Base-by-base conservation (phyloP, 1,140 invertebrate species). In the Solenopsis invicta region DNA sequence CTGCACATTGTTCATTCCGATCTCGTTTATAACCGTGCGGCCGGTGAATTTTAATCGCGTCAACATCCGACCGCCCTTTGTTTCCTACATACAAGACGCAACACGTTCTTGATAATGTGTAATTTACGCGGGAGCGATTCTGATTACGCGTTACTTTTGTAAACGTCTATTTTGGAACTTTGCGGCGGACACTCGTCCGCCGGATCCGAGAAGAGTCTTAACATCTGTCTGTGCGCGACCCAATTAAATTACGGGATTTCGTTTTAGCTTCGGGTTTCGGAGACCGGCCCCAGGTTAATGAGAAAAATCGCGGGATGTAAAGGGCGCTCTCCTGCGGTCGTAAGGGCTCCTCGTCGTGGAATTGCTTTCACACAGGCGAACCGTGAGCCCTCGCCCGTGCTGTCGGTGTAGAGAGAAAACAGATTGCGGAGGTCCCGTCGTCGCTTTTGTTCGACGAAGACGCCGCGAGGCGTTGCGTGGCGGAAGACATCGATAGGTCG, bases 291-390 rank as follows among this genome's bases (percentile, higher is more conserved):
- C 5, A 29, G 16, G 54, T 77, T 85, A 88, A 77, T 24, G 64
- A 74, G 85, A 89, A 89, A 89, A 88, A 84, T 88, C 61, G 80
- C 56, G 37, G 29, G 62, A 34, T 59, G 54, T 54, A 24, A 81
- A 29, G 59, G 54, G 72, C 72, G 54, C 12, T 84, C 84, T 86
- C 82, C 74, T 77, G 41, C 52, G 52, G 21, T 62, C 37, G 61
- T 24, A 64, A 78, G 54, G 52, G 61, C 82, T 86, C 45, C 67
- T 86, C 48, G 64, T 74, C 54, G n/a, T 21, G 71, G 62, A 77
- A 88, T 89, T 88, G 87, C 88, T 78, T 88, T 88, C 66, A 72
- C 88, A 61, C 87, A 66, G 66, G 18, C 80, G 86, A 85, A 85
- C 69, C 81, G 86, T 64, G 84, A 59, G 67, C 21, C 54, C 76